These are phyloP conservation scores for Orthonevra nobilis DNA, from an alignment of 2,888 invertebrate genomes.

Conservation along the genomic window DNA sequence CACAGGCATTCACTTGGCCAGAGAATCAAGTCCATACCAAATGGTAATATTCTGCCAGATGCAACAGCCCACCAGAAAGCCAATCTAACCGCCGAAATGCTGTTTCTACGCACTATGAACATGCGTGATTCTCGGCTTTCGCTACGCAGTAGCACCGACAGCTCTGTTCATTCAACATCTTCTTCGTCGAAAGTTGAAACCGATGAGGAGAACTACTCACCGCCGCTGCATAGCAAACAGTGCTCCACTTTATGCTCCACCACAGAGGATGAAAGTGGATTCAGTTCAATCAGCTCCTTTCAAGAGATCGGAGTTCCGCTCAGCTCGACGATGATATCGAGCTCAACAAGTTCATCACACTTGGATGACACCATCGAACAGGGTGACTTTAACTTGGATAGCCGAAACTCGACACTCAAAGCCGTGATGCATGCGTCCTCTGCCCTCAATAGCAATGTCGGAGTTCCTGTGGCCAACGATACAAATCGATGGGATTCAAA, in stretches of 20 bases:
- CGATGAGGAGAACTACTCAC: conserved; percentile 75
- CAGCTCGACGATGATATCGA: conserved; percentile 74
- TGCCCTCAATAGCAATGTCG: conserved; percentile 71
- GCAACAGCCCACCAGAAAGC: conserved; percentile 54
- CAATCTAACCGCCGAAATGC: conserved; percentile 75
- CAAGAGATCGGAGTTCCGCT: conserved; percentile 88
- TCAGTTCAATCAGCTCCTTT: conserved; percentile 91
- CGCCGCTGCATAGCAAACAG: conserved; percentile 57
- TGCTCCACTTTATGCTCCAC: conserved; percentile 74
- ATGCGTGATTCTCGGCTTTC: conserved; percentile 79
- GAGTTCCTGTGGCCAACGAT: conserved; percentile 75
- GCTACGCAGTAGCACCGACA: conserved; percentile 79
- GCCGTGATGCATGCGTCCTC: conserved; percentile 63
- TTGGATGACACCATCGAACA: conserved; percentile 61
- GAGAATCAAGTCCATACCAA: conserved; percentile 28
- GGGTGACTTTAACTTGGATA: conserved; percentile 72
- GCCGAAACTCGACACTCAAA: conserved; percentile 78
- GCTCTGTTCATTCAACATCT: conserved; percentile 79
- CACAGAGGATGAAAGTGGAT: conserved; percentile 90
- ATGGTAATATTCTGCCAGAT: conserved; percentile 39
- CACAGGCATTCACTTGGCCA: conserved; percentile 67
- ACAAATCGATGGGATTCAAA: conserved; percentile 75
- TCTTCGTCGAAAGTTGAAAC: conserved; percentile 78
- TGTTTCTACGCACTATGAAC: conserved; percentile 78
- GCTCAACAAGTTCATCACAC: conserved; percentile 63